Evolutionary conservation across 2,888 invertebrate species (phyloP).

Genomic region (Campoplex nolae): DNA sequence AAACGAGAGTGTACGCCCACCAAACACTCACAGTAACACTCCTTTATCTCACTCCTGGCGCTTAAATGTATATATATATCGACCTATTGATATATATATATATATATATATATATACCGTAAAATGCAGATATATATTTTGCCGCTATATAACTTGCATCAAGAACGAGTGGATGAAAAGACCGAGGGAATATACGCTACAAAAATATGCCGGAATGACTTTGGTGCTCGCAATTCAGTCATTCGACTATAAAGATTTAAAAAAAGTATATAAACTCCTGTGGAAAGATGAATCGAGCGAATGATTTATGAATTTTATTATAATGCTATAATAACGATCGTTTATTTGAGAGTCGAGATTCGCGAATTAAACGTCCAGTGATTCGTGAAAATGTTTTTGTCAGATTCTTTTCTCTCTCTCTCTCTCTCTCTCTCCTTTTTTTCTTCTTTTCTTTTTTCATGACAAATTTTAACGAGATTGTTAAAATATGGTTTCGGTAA

Average conservation of each 20-base stretch:
- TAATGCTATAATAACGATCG: constrained; percentile 18
- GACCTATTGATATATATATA: not conserved
- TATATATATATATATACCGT: not conserved
- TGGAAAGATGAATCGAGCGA: not conserved
- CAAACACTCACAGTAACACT: constrained; percentile 54
- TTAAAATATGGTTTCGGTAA: no score
- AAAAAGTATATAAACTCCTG: not conserved
- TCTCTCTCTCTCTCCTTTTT: not conserved
- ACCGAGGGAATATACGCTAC: constrained; percentile 57
- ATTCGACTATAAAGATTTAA: constrained; percentile 67
- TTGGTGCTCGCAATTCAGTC: constrained; percentile 78
- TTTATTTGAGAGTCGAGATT: not conserved
- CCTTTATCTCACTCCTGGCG: constrained; percentile 58
- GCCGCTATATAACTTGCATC: constrained; percentile 9
- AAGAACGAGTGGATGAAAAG: constrained; percentile 59
- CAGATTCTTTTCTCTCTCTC: not conserved
- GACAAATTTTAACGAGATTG: not conserved
- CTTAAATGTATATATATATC: constrained; percentile 30
- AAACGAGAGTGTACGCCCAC: constrained; percentile 64
- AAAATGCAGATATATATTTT: not conserved
- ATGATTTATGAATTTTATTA: constrained; percentile 54
- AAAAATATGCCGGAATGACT: constrained; percentile 71
- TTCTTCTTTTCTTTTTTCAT: not conserved
- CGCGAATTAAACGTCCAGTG: not conserved
- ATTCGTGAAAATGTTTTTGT: constrained; percentile 2